Evolutionary conservation across 2,888 invertebrate species (phyloP).

Genomic region (Monochamus alternatus): DNA sequence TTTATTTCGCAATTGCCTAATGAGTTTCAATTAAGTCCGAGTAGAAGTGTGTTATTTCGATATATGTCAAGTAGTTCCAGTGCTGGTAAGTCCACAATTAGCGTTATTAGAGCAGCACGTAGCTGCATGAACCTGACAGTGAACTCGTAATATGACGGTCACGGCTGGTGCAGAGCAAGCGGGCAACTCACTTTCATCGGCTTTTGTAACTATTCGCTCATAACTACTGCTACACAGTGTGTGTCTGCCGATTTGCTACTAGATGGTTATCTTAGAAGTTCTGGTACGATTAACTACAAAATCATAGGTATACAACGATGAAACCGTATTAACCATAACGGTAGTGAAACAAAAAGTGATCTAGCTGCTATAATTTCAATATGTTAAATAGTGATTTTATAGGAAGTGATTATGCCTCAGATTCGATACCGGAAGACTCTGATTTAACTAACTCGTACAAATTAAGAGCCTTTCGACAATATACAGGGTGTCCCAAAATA

Average conservation of each 20-base stretch:
- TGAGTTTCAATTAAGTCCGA: neutral
- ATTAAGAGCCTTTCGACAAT: no score
- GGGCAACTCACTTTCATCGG: slow-evolving; percentile 24
- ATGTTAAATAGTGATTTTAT: no score
- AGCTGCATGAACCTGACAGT: slow-evolving; percentile 27
- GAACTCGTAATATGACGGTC: slow-evolving; percentile 28
- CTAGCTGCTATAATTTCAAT: no score
- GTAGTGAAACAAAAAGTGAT: no score
- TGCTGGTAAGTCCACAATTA: slow-evolving; percentile 11
- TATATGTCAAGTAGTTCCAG: slow-evolving; percentile 19
- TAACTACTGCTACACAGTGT: neutral
- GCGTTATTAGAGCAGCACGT: slow-evolving; percentile 24
- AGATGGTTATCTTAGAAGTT: no score
- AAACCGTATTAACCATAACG: no score
- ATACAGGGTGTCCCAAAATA: no score
- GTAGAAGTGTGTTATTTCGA: slow-evolving; percentile 9
- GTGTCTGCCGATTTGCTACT: neutral
- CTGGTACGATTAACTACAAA: no score
- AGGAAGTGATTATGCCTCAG: no score
- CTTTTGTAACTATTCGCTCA: slow-evolving; percentile 6
- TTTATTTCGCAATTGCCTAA: neutral
- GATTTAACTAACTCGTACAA: no score
- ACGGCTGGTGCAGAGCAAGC: slow-evolving; percentile 22
- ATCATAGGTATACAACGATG: no score
- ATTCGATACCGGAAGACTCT: no score